A percentile compares a stretch with the other conserved stretches of the same genome.
Conservation (phyloP, 2,113 vertebrate genomes). For the Clarias macrocephalus region DNA sequence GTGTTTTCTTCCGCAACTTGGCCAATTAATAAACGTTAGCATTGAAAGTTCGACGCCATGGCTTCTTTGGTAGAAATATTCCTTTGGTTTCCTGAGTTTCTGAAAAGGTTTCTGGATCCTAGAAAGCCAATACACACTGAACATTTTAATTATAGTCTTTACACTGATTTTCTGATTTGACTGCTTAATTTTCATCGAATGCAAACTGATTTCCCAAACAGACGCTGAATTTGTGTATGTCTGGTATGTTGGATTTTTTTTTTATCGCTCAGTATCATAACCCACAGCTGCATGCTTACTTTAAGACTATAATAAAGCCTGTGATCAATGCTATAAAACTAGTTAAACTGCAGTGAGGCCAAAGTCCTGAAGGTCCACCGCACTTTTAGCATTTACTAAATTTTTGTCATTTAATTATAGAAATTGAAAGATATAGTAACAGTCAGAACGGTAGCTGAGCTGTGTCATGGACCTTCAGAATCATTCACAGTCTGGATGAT, state of each 20-base stretch:
- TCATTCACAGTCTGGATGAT: no score
- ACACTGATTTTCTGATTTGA: constrained; percentile 2
- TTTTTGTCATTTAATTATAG: no score
- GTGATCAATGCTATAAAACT: no score
- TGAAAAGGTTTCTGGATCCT: background rate
- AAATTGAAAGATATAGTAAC: no score
- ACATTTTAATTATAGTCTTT: background rate
- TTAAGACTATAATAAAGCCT: background rate
- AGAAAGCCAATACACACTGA: no score
- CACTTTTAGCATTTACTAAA: background rate
- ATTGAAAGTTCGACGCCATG: background rate
- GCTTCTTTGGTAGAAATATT: background rate
- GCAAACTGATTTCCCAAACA: constrained; percentile 9
- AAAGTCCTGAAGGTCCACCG: constrained; percentile 13
- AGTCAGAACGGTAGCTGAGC: no score
- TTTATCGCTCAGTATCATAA: constrained; percentile 20
- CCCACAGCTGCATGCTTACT: constrained; percentile 44
- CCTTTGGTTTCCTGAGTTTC: background rate
- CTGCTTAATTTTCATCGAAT: background rate
- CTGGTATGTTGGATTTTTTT: background rate
- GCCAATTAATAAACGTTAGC: background rate
- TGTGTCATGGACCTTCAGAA: background rate
- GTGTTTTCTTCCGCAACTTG: background rate
- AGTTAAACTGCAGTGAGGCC: no score
- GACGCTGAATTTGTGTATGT: constrained; percentile 19